Percentiles rank a stretch among this genome's conserved stretches.
phyloP scores from a whole-genome alignment of 2,888 invertebrate genomes.

The Gasteruption jaculator region DNA sequence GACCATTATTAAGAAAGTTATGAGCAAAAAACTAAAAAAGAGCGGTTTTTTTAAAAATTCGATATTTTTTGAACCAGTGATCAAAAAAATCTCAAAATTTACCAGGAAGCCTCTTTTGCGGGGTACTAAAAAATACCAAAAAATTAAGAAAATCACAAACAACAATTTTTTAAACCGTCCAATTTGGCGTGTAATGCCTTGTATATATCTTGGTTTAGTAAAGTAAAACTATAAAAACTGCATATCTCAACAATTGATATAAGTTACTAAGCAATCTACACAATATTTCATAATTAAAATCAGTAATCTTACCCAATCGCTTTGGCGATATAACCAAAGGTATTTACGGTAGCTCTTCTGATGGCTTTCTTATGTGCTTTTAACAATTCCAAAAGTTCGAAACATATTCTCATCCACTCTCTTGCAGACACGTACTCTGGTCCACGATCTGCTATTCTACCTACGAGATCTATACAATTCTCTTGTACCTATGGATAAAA shows the following conservation, averaged over 20 bases:
- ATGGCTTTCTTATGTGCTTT: conserved; percentile 99
- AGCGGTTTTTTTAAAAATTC: too few relatives aligned
- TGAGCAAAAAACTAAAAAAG: too few relatives aligned
- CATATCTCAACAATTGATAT: too few relatives aligned
- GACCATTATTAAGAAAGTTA: too few relatives aligned
- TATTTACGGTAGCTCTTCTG: conserved; percentile 96
- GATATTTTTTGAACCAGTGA: too few relatives aligned
- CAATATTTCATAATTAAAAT: background rate
- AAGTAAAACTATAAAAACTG: background rate
- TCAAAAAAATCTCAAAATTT: too few relatives aligned
- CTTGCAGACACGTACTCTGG: conserved; percentile 98
- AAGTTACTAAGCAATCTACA: too few relatives aligned
- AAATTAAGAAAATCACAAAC: too few relatives aligned
- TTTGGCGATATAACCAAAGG: conserved; percentile 99
- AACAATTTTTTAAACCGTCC: too few relatives aligned
- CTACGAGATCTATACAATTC: conserved; percentile 99
- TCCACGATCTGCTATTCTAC: conserved; percentile 97
- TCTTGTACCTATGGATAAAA: conserved; percentile 79
- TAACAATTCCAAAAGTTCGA: conserved; percentile 90
- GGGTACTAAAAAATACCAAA: too few relatives aligned
- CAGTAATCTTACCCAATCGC: conserved; percentile 78
- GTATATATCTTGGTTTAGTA: background rate
- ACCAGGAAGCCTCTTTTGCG: too few relatives aligned
- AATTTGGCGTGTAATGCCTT: too few relatives aligned
- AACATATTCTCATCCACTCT: conserved; percentile 99